Evolutionary conservation across 2,113 vertebrate species (phyloP).

Genomic region (Cebus imitator): DNA sequence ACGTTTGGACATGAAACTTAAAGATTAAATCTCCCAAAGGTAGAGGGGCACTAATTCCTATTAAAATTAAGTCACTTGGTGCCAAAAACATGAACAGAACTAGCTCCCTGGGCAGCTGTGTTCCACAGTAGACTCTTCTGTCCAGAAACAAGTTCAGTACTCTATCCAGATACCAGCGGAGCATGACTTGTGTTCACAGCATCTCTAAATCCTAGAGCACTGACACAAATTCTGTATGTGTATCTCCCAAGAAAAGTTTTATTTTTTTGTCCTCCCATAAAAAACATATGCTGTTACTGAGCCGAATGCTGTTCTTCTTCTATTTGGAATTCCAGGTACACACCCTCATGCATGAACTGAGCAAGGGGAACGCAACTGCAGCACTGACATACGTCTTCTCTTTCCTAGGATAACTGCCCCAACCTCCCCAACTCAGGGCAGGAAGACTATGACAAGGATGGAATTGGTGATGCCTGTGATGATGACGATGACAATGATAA

Average conservation of each 20-base stretch:
- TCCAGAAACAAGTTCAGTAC: background rate
- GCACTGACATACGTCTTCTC: background rate
- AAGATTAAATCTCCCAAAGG: background rate
- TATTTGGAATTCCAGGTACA: rapidly evolving
- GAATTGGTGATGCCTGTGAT: constrained; percentile 97
- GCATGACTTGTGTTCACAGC: background rate
- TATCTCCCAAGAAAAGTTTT: background rate
- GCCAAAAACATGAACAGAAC: background rate
- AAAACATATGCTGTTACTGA: background rate
- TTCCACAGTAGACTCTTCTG: background rate
- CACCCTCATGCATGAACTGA: rapidly evolving
- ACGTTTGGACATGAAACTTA: background rate
- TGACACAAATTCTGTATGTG: background rate
- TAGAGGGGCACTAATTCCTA: background rate
- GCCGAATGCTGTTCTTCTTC: background rate
- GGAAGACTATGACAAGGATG: constrained; percentile 98
- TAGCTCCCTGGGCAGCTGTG: background rate
- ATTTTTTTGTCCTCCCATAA: background rate
- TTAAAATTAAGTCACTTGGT: background rate
- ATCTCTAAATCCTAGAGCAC: background rate
- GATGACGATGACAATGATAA: constrained; percentile 95
- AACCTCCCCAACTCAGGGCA: constrained; percentile 98
- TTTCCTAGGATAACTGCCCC: constrained; percentile 95
- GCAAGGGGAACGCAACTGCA: background rate
- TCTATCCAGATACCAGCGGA: background rate